phyloP scores from a whole-genome alignment of 2,797 vertebrate species.

The Propithecus deckenii region DNA sequence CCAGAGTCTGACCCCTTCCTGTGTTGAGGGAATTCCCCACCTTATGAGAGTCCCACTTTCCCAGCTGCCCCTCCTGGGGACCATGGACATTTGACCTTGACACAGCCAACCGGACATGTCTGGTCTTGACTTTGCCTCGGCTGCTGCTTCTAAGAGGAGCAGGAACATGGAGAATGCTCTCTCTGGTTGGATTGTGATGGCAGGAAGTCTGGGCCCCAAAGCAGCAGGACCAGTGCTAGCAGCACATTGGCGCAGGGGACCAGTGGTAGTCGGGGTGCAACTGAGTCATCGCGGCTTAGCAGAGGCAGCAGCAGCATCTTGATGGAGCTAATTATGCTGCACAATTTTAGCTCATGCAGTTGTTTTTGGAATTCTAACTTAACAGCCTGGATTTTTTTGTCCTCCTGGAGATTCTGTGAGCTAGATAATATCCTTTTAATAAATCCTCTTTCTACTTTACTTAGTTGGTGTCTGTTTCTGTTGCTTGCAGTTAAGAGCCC shows the following conservation, averaged over 20 bases:
- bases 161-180: not conserved
- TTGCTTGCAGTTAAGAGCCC: not conserved
- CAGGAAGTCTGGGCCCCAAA: not conserved
- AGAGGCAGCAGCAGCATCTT: rapidly evolving
- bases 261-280: not conserved
- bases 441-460: not conserved
- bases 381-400: not conserved
- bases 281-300: not conserved
- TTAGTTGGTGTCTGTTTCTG: not conserved
- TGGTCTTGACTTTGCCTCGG: not conserved
- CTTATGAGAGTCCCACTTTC: too few relatives aligned
- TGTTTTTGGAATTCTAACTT: not conserved
- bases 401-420: not conserved
- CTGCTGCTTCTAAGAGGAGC: not conserved
- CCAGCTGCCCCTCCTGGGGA: not conserved
- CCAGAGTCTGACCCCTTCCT: not conserved
- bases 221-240: not conserved
- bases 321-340: not conserved
- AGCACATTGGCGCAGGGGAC: rapidly evolving
- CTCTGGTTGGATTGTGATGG: not conserved
- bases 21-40: rapidly evolving
- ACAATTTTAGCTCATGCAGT: not conserved
- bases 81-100: not conserved
- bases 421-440: not conserved
- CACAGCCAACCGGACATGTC: rapidly evolving